Base-by-base conservation (phyloP, 2,113 vertebrate genomes). In the Scalopus aquaticus region DNA sequence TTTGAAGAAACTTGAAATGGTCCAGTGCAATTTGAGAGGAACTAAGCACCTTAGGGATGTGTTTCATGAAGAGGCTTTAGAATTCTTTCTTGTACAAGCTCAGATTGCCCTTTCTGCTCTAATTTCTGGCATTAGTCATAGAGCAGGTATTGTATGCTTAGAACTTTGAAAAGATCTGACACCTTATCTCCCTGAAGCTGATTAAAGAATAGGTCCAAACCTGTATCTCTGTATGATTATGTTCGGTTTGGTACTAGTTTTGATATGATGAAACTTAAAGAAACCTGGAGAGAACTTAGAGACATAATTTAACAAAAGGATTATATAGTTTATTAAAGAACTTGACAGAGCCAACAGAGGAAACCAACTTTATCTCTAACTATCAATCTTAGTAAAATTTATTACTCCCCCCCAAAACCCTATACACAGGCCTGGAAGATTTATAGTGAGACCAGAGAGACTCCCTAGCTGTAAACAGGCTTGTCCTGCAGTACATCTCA, bases 111-210 rank as follows among this genome's bases (percentile, higher is more conserved):
- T 58, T 95, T 56, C 39, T 95, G 51, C 35, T 90, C 49, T 95
- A 81, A 89, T 85, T 97, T 96, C 92, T 96, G 90, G 84, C 96
- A 93, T 78, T 81, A 93, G 39, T 92, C 62, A 95, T 85, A 97
- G 90, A 67, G 80, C n/a, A 97, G 58, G 62, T 76, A 93, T 70
- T 97, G 96, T 97, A 80, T 83, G 84, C 80, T 87, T 42, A 88
- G 79, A 91, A 91, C 32, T 88, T 56, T 79, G 79, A 89, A 95
- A 97, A 96, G 62, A 95, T 91, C 49, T 91, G 92, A 97, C 37
- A 94, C 54, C 62, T 80, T 90, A 97, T 94, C 82, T 93, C 67
- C 76, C 54, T 86, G 94, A 72, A 85, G 79, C 56, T 93, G 78
- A 92, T 96, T 95, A 87, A 51, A 96, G 69, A 94, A 51, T 22